These are phyloP conservation scores for Drosophila parthenogenetica DNA, from an alignment of 2,888 invertebrate species.

Conservation along the genomic window DNA sequence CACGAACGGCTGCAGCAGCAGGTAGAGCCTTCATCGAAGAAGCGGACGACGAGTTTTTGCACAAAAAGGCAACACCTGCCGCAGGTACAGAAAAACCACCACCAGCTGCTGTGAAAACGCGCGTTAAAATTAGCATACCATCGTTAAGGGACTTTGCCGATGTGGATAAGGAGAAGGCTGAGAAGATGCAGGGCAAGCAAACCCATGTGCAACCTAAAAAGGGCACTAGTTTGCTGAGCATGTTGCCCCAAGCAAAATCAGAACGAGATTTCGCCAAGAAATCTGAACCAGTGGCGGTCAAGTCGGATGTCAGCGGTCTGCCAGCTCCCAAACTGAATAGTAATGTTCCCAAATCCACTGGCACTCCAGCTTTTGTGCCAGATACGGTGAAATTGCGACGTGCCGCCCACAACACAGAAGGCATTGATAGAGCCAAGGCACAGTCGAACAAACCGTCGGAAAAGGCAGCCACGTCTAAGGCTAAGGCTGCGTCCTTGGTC, in stretches of 20 bases:
- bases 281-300: slow-evolving; percentile 4
- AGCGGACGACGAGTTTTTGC: slow-evolving; percentile 88
- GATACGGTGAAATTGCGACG: slow-evolving; percentile 83
- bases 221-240: slow-evolving; percentile 87
- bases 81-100: slow-evolving; percentile 66
- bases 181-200: slow-evolving; percentile 56
- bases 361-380: slow-evolving; percentile 83
- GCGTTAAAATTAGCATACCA: slow-evolving; percentile 89
- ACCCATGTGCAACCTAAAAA: slow-evolving; percentile 31
- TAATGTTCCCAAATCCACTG: background rate
- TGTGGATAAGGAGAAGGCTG: slow-evolving; percentile 73
- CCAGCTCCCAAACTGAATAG: background rate
- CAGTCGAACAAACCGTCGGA: slow-evolving; percentile 6
- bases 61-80: slow-evolving; percentile 86
- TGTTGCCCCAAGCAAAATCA: slow-evolving; percentile 89
- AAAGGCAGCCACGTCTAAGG: slow-evolving; percentile 64
- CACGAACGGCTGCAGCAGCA: slow-evolving; percentile 42
- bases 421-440: slow-evolving; percentile 65
- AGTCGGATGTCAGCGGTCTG: background rate
- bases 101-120: slow-evolving; percentile 79
- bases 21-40: slow-evolving; percentile 82
- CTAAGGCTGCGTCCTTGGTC: slow-evolving; percentile 46
- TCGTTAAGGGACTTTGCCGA: slow-evolving; percentile 87
- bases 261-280: slow-evolving; percentile 75
- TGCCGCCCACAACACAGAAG: slow-evolving; percentile 82